A percentile compares a stretch with the other conserved stretches of the same genome.
Conservation (phyloP, 2,797 vertebrate genomes). For the Ispidina picta region DNA sequence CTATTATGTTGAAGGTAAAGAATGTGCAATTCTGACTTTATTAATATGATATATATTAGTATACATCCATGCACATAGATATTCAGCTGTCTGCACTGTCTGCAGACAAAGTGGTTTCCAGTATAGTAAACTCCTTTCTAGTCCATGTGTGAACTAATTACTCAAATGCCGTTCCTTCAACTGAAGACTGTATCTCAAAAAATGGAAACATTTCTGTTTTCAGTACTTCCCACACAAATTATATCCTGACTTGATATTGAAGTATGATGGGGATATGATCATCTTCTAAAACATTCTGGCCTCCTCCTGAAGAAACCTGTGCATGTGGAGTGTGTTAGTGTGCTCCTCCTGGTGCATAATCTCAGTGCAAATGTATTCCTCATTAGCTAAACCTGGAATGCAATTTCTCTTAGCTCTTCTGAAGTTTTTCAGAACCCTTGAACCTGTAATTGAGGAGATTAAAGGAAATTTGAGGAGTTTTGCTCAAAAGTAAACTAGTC, state of each 20-base stretch:
- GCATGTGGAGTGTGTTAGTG: fast-evolving
- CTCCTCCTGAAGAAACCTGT: background rate
- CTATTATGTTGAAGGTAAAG: background rate
- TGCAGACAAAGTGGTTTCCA: background rate
- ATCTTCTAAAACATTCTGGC: background rate
- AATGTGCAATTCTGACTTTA: background rate
- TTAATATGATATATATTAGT: background rate
- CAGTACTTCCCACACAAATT: background rate
- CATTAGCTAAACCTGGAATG: background rate
- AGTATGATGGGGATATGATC: background rate
- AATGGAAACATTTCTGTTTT: background rate
- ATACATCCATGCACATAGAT: background rate
- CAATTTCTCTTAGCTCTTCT: background rate
- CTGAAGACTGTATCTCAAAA: background rate
- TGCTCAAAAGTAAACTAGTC: background rate
- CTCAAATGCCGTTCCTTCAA: background rate
- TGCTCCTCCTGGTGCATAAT: background rate
- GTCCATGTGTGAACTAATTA: background rate
- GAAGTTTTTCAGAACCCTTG: background rate
- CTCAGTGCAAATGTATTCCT: background rate
- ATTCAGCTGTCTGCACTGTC: background rate
- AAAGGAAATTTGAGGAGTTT: background rate
- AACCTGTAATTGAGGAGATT: background rate
- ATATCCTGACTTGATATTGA: background rate
- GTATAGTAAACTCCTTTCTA: background rate